Conservation (phyloP, 1,140 invertebrate genomes). For the Diorhabda carinulata region DNA sequence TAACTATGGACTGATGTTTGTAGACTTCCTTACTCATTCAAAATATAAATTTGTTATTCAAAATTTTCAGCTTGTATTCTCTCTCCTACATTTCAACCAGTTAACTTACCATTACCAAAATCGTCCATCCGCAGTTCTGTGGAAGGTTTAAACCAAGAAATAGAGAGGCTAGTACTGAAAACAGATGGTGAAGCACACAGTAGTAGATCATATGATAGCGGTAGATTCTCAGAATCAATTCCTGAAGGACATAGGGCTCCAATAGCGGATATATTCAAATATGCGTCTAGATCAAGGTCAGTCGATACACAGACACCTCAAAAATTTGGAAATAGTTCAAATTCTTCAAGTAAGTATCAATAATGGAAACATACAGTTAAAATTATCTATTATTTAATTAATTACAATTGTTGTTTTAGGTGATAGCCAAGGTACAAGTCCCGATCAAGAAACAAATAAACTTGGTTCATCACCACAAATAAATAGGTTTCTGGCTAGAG, state of each 20-base stretch:
- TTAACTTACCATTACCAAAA: constrained; percentile 49
- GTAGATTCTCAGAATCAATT: constrained; percentile 48
- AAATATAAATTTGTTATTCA: background rate
- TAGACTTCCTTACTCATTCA: background rate
- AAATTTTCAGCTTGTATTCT: constrained; percentile 35
- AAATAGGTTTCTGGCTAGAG: constrained; percentile 66
- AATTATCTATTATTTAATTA: background rate
- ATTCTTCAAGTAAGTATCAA: constrained; percentile 54
- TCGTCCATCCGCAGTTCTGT: constrained; percentile 74
- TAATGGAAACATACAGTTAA: background rate
- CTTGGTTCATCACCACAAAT: constrained; percentile 75
- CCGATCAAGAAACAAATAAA: constrained; percentile 52
- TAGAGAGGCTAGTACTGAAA: constrained; percentile 55
- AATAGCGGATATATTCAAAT: constrained; percentile 68
- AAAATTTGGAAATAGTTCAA: constrained; percentile 47
- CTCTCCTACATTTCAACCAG: constrained; percentile 51
- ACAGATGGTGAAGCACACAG: constrained; percentile 27
- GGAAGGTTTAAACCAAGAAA: constrained; percentile 81
- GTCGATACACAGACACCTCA: constrained; percentile 79
- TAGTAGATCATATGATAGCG: constrained; percentile 32
- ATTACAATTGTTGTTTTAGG: constrained; percentile 26
- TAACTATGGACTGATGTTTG: background rate
- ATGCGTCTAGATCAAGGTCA: constrained; percentile 54
- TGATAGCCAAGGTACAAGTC: constrained; percentile 59
- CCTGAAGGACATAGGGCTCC: constrained; percentile 82